Evolutionary conservation across 2,113 vertebrate species (phyloP).

Genomic region (Odobenus rosmarus): DNA sequence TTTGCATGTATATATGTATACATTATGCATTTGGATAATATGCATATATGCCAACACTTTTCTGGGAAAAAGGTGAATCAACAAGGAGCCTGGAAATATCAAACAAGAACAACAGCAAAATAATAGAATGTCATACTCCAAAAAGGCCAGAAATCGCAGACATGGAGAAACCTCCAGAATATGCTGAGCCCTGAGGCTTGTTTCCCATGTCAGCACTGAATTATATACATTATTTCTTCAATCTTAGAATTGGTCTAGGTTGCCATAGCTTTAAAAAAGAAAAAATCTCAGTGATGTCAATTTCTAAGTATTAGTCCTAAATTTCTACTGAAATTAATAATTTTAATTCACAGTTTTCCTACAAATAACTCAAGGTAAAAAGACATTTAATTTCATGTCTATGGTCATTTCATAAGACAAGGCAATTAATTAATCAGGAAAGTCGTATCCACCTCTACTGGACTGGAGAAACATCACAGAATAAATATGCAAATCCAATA

Average conservation of each 20-base stretch:
- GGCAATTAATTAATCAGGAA: conserved; percentile 48
- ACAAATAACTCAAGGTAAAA: neutral
- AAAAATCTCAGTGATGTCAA: neutral
- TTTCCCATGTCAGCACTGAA: neutral
- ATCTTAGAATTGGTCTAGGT: neutral
- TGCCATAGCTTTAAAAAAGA: neutral
- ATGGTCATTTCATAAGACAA: conserved; percentile 25
- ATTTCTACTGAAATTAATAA: conserved; percentile 36
- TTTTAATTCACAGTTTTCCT: conserved; percentile 7
- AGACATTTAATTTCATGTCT: neutral
- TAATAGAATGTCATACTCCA: neutral
- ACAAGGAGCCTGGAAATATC: neutral
- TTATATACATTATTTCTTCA: neutral
- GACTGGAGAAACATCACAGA: conserved; percentile 30
- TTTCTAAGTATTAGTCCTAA: neutral
- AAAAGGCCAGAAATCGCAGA: neutral
- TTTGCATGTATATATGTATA: neutral
- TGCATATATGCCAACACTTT: neutral
- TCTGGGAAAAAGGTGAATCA: neutral
- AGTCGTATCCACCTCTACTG: conserved; percentile 26
- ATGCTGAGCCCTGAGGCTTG: neutral
- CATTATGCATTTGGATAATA: neutral
- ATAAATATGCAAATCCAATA: conserved; percentile 72
- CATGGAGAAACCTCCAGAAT: neutral
- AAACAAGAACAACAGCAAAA: neutral